Evolutionary conservation across 2,113 vertebrate genomes (phyloP).

Genomic region (Scolopax mira): DNA sequence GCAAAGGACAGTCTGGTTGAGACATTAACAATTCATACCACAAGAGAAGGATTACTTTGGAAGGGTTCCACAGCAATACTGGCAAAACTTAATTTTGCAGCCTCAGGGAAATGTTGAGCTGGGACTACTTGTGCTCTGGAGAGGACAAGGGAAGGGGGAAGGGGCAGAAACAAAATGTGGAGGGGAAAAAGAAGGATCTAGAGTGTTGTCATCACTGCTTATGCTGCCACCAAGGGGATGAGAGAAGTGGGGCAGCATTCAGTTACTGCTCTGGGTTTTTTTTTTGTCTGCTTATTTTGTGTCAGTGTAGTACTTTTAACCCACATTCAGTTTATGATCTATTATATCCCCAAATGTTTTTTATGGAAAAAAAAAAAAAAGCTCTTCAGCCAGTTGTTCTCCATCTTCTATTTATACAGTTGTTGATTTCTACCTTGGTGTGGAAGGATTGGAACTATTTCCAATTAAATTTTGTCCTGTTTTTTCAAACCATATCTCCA

Average conservation of each 20-base stretch:
- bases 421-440: not conserved
- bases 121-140: not conserved
- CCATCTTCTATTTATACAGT: not conserved
- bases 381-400: not conserved
- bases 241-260: not conserved
- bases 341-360: not conserved
- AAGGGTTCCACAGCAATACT: not conserved
- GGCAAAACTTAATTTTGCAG: not conserved
- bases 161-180: not conserved
- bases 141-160: not conserved
- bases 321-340: not conserved
- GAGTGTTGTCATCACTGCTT: not conserved
- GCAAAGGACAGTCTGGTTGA: not conserved
- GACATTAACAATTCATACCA: not conserved
- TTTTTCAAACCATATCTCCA: not conserved
- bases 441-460: not conserved
- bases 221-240: conserved; percentile 33
- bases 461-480: not conserved
- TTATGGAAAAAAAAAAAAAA: not conserved
- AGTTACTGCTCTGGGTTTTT: not conserved
- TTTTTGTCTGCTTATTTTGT: not conserved
- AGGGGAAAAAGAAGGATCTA: not conserved
- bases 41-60: not conserved
- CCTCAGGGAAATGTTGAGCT: not conserved
- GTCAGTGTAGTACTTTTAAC: not conserved